Conservation (phyloP, 2,888 invertebrate genomes). For the Chrysina gloriosa region DNA sequence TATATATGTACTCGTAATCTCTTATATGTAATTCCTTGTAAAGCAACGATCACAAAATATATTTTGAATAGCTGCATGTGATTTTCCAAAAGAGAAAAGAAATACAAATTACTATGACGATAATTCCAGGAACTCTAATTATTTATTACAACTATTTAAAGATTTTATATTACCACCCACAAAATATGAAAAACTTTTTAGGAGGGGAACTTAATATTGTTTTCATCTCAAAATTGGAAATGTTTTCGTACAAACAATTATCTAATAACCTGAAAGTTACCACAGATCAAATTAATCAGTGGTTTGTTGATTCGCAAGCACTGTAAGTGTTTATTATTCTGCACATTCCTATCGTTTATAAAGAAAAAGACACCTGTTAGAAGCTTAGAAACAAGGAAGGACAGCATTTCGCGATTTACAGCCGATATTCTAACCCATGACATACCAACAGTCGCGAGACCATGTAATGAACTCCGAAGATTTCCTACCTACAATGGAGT, state of each 20-base stretch:
- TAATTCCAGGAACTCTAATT: too few relatives aligned
- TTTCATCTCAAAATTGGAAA: too few relatives aligned
- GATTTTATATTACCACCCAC: too few relatives aligned
- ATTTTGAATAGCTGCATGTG: too few relatives aligned
- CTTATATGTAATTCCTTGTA: too few relatives aligned
- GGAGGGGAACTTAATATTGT: too few relatives aligned
- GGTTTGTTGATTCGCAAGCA: constrained; percentile 2
- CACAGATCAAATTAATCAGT: neutral
- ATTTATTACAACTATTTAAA: too few relatives aligned
- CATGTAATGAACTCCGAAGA: constrained; percentile 30
- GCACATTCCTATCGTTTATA: constrained; percentile 9
- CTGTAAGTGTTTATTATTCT: neutral
- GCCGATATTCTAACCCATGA: constrained; percentile 29
- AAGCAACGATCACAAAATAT: too few relatives aligned
- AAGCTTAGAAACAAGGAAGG: constrained; percentile 29
- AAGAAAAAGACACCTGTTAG: constrained; percentile 25
- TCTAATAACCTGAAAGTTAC: neutral
- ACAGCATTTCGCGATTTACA: constrained; percentile 25
- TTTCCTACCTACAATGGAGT: constrained; percentile 30
- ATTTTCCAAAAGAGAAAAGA: too few relatives aligned
- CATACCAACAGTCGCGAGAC: constrained; percentile 27
- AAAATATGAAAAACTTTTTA: too few relatives aligned
- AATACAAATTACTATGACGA: too few relatives aligned
- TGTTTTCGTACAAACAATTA: constrained; percentile 3
- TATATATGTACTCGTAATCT: too few relatives aligned